Evolutionary conservation across 2,113 vertebrate genomes (phyloP), one percentile per base, ranked within the genome.

Genomic region (Suricata suricatta): DNA sequence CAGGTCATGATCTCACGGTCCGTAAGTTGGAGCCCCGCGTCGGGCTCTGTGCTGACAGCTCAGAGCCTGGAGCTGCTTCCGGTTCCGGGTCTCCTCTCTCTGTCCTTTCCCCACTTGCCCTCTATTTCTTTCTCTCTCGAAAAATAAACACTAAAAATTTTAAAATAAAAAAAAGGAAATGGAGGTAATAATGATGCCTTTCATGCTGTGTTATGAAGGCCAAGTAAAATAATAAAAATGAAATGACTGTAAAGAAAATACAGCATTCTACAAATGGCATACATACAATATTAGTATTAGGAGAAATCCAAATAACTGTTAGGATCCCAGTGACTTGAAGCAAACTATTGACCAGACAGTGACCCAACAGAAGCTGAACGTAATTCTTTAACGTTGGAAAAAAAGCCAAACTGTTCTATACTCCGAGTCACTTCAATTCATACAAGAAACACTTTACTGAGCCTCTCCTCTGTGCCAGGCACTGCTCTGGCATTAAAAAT

Each of bases 141-240:
- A 57, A 57, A 57, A 57, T 57, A 57, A 57, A 57, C 41, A 41
- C 41, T 57, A 57, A 57, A 57, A 17, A 57, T 54, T 54, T 2
- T 2, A 57, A 57, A 57, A 57, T 2, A 8, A 57, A 57, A 57
- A 57, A 86, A 57, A 68, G 87, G 47, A 85, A 69, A 35, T 6
- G 21, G 44, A 64, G 52, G 79, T 64, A 71, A 89, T 69, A 71
- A 77, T 33, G n/a, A 80, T 89, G 72, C 29, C 33, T 80, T 66
- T 15, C n/a, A 85, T 57, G 66, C 19, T 77, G 6, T 82, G 33
- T 41, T 60, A n/a, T 50, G 3, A 87, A 7, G 12, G 33, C 9
- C 15, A 69, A 76, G 33, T 92, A 68, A 91, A 91, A 95, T 64
- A 74, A 35, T 81, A 91, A 89, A 71, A 44, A 44, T 88, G 12